A percentile compares a stretch with the other conserved stretches of the same genome.
phyloP scores from a whole-genome alignment of 2,113 vertebrate genomes.

The Platysternon megacephalum region DNA sequence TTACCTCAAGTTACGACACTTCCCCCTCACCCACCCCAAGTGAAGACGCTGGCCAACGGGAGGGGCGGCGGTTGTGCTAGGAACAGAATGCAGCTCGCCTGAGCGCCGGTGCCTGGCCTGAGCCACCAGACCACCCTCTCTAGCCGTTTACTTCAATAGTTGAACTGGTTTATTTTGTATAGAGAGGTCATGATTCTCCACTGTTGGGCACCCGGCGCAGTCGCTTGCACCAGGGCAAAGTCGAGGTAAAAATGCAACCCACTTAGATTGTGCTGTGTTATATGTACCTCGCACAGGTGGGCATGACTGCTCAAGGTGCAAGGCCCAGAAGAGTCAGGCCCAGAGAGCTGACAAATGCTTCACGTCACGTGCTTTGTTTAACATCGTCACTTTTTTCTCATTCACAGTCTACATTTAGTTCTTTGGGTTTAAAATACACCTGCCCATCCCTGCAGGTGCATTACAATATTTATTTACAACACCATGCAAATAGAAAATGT shows the following conservation, averaged over 20 bases:
- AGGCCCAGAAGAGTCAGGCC: not conserved
- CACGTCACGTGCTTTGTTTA: slow-evolving; percentile 18
- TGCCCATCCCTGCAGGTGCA: slow-evolving; percentile 43
- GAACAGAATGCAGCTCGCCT: not conserved
- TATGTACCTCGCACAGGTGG: no score
- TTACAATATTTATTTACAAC: slow-evolving; percentile 69
- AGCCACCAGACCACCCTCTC: no score
- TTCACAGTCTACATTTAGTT: slow-evolving; percentile 61
- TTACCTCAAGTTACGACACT: not conserved
- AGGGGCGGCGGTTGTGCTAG: not conserved
- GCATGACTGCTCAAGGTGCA: no score
- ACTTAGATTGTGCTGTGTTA: no score
- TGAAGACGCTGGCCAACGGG: not conserved
- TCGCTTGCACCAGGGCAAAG: not conserved
- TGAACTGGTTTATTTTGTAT: not conserved
- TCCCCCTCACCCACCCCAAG: no score
- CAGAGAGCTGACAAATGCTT: not conserved
- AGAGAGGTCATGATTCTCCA: not conserved
- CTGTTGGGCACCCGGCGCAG: no score
- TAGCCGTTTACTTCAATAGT: no score
- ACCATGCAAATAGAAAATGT: slow-evolving; percentile 60
- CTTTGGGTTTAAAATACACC: slow-evolving; percentile 58
- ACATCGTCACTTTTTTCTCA: slow-evolving; percentile 61
- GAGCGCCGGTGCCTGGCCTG: no score
- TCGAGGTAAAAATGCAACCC: no score